Conservation (phyloP, 2,113 vertebrate species). For the Paracanthobrama guichenoti region DNA sequence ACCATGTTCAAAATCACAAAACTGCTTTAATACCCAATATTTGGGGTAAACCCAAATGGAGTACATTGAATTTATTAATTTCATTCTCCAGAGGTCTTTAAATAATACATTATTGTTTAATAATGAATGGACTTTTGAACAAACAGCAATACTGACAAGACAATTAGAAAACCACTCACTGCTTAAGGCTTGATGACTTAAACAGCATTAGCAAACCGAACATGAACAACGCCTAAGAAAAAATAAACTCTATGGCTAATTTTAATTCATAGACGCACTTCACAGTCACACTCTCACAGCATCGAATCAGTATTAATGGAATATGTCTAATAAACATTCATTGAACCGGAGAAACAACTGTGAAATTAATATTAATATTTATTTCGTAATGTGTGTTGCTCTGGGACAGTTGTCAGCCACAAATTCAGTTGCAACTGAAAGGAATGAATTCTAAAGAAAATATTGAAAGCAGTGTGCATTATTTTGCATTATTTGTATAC, state of each 20-base stretch:
- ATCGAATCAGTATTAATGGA: not conserved
- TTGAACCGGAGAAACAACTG: not conserved
- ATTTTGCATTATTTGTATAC: not conserved
- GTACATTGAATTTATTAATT: not conserved
- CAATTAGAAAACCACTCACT: not conserved
- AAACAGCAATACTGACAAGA: not conserved
- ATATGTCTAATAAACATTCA: constrained; percentile 8
- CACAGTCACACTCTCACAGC: constrained; percentile 13
- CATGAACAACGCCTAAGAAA: not conserved
- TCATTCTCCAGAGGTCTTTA: not conserved
- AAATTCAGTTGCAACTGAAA: not conserved
- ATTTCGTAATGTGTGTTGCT: constrained; percentile 5
- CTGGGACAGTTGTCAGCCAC: not conserved
- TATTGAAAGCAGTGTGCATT: not conserved
- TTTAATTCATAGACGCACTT: constrained; percentile 1
- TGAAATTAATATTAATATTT: not conserved
- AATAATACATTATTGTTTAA: constrained; percentile 1
- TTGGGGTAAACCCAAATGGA: not conserved
- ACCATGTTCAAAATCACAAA: not conserved
- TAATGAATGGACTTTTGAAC: not conserved
- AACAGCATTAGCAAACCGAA: not conserved
- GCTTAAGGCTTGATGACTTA: not conserved
- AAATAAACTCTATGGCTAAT: not conserved
- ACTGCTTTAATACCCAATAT: not conserved
- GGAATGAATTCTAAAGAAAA: not conserved